Base-by-base conservation (phyloP, 2,797 vertebrate genomes). In the Nyctalus aviator region DNA sequence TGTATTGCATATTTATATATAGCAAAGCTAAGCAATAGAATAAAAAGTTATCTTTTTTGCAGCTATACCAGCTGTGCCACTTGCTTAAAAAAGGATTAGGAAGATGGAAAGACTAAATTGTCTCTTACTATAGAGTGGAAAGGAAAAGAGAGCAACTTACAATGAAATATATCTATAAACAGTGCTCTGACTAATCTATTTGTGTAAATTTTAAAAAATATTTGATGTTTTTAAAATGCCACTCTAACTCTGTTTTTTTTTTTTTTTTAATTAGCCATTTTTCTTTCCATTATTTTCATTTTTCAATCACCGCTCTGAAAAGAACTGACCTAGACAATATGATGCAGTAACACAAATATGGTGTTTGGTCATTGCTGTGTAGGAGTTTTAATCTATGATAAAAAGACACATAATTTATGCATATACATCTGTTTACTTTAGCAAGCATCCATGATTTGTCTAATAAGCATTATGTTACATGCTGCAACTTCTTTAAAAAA, bases 231-330 rank as follows among this genome's bases (percentile, higher is more conserved):
- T 79, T 27, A 59, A 75, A 93, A 68, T 82, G 11, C 14, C 35
- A 23, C 10, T 41, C 41, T 82, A 20, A 77, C 2, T 73, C 8
- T 66, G 55, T 59, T 94, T 88, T 91, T 76, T 94, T 59, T 94
- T 88, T 91, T 76, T 94, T 91, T 91, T 11, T 87, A 88, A 55
- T 53, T 64, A 78, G n/a, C 1, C 8, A 55, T 66, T 92, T 75
- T 81, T 3, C 1, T 83, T 50, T 44, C 6, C 30, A 55, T 81
- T 53, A 48, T 84, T 86, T 94, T 55, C 9, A 66, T 46, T 78
- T 73, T 73, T 66, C 18, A 76, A 10, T 50, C 75, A 15, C 10
- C 1, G 27, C 10, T 66, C 11, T 78, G 8, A 53, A 77, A n/a
- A 62, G 7, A 59, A 69, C n/a, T 78, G 21, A 55, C 18, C 15